Base-by-base conservation (phyloP, 1,140 invertebrate genomes). In the Rhynchophorus ferrugineus region DNA sequence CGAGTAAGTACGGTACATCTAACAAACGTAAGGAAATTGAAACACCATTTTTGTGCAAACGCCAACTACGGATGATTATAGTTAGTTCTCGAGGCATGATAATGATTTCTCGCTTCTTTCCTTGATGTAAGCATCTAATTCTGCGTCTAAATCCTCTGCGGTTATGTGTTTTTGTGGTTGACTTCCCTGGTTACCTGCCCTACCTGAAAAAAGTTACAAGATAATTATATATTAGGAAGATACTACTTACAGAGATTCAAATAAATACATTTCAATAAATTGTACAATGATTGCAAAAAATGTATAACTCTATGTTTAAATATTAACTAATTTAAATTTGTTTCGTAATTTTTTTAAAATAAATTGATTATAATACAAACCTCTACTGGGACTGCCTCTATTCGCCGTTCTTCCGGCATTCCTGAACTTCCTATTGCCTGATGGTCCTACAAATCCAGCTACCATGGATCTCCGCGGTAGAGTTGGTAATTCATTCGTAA, bases 111-210 rank as follows among this genome's bases (percentile, higher is more conserved):
- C 78, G 72, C 86, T 87, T 69, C 89, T 84, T 79, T 89, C 87
- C 74, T 91, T 92, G 54, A 89, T 87, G 73, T 95, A 96, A 37
- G 90, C 91, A 73, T 95, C 93, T 48, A 96, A 73, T 72, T 96
- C 90, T 20, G 91, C 91, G 73, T 96, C 91, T 36, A 96, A 73
- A 74, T 95, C 89, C 74, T 93, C 92, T 24, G 90, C 89, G 37
- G 91, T 94, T 19, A 87, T 85, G 21, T 77, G 73, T 53, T 78
- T 73, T 44, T 73, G 69, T 52, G 68, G 67, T 59, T 74, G 73
- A 20, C 77, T 74, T 42, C 78, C 65, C 19, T 70, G 68, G 47
- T 69, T 74, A n/a, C 77, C 67, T n/a, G 72, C 66, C n/a, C 76
- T 73, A 51, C 70, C 61, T 56, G 46, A 44, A 44, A 52, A 55